Conservation (phyloP, 2,888 invertebrate genomes). For the Apoda limacodes region DNA sequence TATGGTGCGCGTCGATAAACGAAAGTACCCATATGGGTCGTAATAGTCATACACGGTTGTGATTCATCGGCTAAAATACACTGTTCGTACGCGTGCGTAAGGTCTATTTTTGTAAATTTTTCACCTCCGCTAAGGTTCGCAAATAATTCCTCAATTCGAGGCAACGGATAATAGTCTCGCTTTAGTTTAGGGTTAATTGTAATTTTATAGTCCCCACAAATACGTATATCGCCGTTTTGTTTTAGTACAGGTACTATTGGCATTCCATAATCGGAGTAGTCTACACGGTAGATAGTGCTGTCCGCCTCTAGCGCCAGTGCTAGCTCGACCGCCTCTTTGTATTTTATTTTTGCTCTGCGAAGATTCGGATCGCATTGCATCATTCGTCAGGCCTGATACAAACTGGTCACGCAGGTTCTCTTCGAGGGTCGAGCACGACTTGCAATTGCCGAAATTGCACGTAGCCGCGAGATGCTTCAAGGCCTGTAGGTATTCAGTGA, state of each 20-base stretch:
- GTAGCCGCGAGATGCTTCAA: constrained; percentile 17
- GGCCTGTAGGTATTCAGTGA: constrained; percentile 18
- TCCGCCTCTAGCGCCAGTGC: constrained; percentile 18
- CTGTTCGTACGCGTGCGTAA: constrained; percentile 20
- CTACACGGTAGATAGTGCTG: constrained; percentile 18
- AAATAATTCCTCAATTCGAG: no score
- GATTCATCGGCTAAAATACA: constrained; percentile 14
- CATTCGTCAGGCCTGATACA: no score
- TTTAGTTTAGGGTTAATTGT: constrained; percentile 20
- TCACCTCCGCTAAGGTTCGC: constrained; percentile 16
- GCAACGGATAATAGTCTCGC: constrained; percentile 18
- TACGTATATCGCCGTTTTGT: constrained; percentile 12
- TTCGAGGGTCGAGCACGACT: no score
- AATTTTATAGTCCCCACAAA: no score
- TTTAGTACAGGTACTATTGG: constrained; percentile 22
- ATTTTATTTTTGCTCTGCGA: no score
- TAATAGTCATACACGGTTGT: constrained; percentile 19
- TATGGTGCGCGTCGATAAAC: constrained; percentile 17
- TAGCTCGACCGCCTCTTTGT: constrained; percentile 13
- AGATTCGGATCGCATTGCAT: no score
- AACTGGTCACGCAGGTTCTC: no score
- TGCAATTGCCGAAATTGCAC: constrained; percentile 18
- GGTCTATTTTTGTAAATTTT: constrained; percentile 19
- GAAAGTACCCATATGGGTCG: constrained; percentile 20
- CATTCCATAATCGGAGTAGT: constrained; percentile 20